A percentile compares a stretch with the other conserved stretches of the same genome.
phyloP scores from a whole-genome alignment of 2,113 vertebrate genomes.

The Pardalotus punctatus region DNA sequence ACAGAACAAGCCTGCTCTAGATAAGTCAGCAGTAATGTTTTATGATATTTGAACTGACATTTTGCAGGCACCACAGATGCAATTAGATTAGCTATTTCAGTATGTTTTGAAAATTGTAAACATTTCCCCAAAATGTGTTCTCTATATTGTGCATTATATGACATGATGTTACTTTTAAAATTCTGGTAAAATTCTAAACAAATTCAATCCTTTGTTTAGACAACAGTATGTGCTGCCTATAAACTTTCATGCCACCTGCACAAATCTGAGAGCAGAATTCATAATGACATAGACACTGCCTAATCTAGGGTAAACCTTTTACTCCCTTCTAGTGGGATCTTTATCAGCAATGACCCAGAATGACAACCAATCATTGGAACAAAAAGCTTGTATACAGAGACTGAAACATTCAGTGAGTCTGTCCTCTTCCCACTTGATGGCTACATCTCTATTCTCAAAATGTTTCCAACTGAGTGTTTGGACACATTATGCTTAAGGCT shows the following conservation, averaged over 20 bases:
- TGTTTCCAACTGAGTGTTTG: neutral
- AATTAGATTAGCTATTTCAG: slow-evolving; percentile 48
- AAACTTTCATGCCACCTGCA: slow-evolving; percentile 23
- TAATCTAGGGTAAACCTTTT: slow-evolving; percentile 26
- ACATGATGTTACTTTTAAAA: neutral
- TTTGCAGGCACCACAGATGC: slow-evolving; percentile 40
- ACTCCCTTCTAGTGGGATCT: slow-evolving; percentile 10
- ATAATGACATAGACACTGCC: neutral
- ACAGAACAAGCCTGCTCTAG: neutral
- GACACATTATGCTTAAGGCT: neutral
- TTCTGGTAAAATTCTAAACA: neutral
- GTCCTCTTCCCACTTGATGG: neutral
- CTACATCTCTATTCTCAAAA: neutral
- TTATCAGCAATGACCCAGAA: slow-evolving; percentile 54
- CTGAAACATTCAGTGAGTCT: neutral
- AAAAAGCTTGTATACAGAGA: neutral
- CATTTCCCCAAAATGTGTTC: neutral
- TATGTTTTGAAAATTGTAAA: slow-evolving; percentile 7
- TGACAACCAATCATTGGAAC: slow-evolving; percentile 13
- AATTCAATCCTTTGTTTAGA: neutral
- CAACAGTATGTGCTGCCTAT: neutral
- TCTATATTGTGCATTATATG: neutral
- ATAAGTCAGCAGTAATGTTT: slow-evolving; percentile 24
- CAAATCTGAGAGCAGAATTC: slow-evolving; percentile 34
- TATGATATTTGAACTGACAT: slow-evolving; percentile 11